A percentile compares a stretch with the other conserved stretches of the same genome.
Evolutionary conservation across 2,113 vertebrate genomes (phyloP).

Genomic region (Plecturocebus donacophilus): DNA sequence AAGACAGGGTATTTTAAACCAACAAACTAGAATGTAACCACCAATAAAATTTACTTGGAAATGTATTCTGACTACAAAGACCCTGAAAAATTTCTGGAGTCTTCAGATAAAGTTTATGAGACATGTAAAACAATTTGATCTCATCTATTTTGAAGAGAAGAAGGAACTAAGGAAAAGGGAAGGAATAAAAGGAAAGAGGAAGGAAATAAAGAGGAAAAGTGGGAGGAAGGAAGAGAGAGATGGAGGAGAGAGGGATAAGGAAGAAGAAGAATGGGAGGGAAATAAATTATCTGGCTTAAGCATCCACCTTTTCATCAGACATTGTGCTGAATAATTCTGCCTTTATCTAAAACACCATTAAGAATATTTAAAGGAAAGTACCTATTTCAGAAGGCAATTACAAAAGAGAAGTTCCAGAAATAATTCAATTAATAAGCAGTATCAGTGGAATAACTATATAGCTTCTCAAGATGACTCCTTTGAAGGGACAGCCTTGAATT

Average conservation of each 20-base stretch:
- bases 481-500: neutral
- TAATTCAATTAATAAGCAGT: neutral
- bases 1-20: constrained; percentile 30
- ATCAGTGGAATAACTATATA: neutral
- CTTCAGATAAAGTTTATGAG: constrained; percentile 3
- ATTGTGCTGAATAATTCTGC: constrained; percentile 39
- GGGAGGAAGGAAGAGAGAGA: no score
- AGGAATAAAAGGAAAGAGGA: neutral
- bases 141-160: neutral
- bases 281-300: neutral
- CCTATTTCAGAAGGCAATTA: constrained; percentile 55
- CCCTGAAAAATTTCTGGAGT: constrained; percentile 37
- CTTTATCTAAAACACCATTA: constrained; percentile 56
- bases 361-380: constrained; percentile 40
- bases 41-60: constrained; percentile 16
- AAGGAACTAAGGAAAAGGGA: neutral
- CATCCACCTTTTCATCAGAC: neutral
- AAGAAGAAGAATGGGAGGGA: neutral
- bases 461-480: neutral
- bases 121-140: neutral
- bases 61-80: neutral
- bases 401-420: constrained; percentile 39
- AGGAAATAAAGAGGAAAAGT: neutral
- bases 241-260: no score
- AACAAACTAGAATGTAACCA: constrained; percentile 13